Evolutionary conservation across 35 echinoderm and acorn worm species (phyloP).

Genomic region (Diadema setosum): DNA sequence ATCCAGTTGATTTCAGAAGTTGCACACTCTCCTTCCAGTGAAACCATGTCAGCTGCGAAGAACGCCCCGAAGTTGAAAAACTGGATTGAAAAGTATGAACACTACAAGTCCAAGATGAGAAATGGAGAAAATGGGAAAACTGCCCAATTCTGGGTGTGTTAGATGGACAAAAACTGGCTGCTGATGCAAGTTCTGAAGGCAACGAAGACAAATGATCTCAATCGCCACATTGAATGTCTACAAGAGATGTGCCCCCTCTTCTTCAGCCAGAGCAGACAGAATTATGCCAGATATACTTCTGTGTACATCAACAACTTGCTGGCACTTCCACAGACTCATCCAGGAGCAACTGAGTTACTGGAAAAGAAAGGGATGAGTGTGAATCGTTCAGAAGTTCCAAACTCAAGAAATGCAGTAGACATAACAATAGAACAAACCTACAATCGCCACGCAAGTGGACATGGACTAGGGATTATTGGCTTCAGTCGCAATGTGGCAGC

Average conservation of each 20-base stretch:
- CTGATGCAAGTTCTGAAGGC: slow-evolving; percentile 8
- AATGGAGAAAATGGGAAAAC: slow-evolving; percentile 31
- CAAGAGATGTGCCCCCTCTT: slow-evolving; percentile 49
- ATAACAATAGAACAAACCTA: slow-evolving; percentile 50
- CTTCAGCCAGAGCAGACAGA: slow-evolving; percentile 45
- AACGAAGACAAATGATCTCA: slow-evolving; percentile 62
- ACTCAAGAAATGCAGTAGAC: slow-evolving; percentile 28
- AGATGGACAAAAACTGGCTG: slow-evolving; percentile 33
- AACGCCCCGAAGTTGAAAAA: slow-evolving; percentile 27
- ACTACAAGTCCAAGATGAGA: slow-evolving; percentile 31
- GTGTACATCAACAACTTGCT: slow-evolving; percentile 35
- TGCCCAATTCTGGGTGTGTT: slow-evolving; percentile 22
- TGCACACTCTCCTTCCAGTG: not conserved
- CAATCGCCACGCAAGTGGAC: slow-evolving; percentile 37
- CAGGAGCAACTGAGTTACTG: slow-evolving; percentile 27
- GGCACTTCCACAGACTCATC: slow-evolving; percentile 40
- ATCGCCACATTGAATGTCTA: slow-evolving; percentile 38
- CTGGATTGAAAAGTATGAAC: slow-evolving; percentile 49
- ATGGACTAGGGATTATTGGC: slow-evolving; percentile 40
- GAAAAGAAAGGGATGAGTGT: slow-evolving; percentile 46
- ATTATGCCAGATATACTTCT: slow-evolving; percentile 45
- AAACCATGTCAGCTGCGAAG: slow-evolving; percentile 46
- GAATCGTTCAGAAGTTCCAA: slow-evolving; percentile 33
- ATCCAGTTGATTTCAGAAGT: slow-evolving; percentile 10
- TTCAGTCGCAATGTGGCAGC: slow-evolving; percentile 33